Percentiles rank a stretch among this genome's conserved stretches.
phyloP scores from a whole-genome alignment of 2,797 vertebrate species.

The Cottoperca gobio region DNA sequence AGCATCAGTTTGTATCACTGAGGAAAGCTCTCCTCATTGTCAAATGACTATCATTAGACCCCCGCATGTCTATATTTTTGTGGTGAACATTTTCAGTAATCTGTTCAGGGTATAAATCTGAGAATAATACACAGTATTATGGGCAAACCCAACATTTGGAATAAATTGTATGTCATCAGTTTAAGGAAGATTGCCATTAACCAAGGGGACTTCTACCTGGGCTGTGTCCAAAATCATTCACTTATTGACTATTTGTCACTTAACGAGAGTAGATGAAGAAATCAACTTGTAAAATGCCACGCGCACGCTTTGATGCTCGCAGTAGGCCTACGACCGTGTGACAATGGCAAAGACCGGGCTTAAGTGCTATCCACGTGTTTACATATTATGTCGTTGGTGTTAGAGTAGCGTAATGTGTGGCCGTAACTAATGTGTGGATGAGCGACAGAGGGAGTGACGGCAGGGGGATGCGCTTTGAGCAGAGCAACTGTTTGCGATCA shows the following conservation, averaged over 20 bases:
- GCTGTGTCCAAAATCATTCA: neutral
- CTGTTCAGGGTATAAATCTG: neutral
- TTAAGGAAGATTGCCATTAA: neutral
- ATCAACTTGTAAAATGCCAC: too few relatives aligned
- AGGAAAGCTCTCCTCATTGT: neutral
- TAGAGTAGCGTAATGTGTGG: too few relatives aligned
- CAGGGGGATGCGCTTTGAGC: too few relatives aligned
- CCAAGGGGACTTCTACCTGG: neutral
- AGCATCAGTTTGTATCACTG: neutral
- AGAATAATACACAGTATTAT: neutral
- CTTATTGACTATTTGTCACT: neutral
- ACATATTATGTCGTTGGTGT: too few relatives aligned
- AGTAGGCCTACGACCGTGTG: too few relatives aligned
- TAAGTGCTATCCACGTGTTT: too few relatives aligned
- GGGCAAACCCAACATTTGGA: neutral
- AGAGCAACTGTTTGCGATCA: too few relatives aligned
- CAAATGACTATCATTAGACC: neutral
- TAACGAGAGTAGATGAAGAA: too few relatives aligned
- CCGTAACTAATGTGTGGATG: too few relatives aligned
- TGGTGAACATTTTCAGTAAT: neutral
- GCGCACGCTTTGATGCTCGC: too few relatives aligned
- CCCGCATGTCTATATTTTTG: neutral
- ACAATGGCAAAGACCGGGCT: too few relatives aligned
- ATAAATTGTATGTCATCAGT: neutral
- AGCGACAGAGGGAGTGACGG: too few relatives aligned